Conservation (phyloP, 1,140 invertebrate genomes). For the Drosophila truncata region DNA sequence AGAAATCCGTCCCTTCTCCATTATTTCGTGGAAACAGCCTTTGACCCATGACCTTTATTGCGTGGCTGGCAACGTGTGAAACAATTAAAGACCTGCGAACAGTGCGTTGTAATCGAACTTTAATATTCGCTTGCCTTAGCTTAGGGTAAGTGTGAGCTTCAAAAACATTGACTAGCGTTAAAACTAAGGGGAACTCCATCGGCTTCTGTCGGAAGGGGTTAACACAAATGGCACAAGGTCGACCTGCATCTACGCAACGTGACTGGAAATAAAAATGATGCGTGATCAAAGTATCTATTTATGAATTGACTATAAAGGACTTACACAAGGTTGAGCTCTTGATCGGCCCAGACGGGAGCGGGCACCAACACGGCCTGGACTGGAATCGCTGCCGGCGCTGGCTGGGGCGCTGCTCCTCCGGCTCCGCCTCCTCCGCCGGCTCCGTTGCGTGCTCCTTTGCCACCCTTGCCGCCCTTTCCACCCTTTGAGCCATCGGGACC, state of each 20-base stretch:
- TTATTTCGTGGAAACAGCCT: conserved; percentile 1
- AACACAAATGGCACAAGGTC: conserved; percentile 3
- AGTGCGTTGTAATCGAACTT: conserved; percentile 56
- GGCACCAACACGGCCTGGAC: conserved; percentile 35
- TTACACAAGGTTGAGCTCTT: conserved; percentile 60
- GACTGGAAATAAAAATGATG: conserved; percentile 26
- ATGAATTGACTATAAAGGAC: background rate
- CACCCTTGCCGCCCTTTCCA: conserved; percentile 81
- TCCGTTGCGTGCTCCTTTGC: conserved; percentile 73
- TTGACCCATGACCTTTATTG: conserved; percentile 9
- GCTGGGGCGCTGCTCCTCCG: conserved; percentile 83
- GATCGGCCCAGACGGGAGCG: conserved; percentile 64
- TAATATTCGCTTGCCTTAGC: conserved; percentile 77
- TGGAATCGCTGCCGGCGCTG: conserved; percentile 25
- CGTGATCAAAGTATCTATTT: background rate
- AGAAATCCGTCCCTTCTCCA: conserved; percentile 15
- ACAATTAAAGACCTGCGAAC: background rate
- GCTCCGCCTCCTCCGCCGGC: conserved; percentile 81
- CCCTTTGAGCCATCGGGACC: conserved; percentile 61
- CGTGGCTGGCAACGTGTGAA: background rate
- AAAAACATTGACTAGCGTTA: conserved; percentile 69
- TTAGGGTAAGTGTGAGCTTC: conserved; percentile 50
- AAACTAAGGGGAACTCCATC: conserved; percentile 40
- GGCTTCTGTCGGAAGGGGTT: background rate
- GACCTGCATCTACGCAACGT: conserved; percentile 20